phyloP scores from a whole-genome alignment of 2,113 vertebrate species.

The Falcunculus frontatus region DNA sequence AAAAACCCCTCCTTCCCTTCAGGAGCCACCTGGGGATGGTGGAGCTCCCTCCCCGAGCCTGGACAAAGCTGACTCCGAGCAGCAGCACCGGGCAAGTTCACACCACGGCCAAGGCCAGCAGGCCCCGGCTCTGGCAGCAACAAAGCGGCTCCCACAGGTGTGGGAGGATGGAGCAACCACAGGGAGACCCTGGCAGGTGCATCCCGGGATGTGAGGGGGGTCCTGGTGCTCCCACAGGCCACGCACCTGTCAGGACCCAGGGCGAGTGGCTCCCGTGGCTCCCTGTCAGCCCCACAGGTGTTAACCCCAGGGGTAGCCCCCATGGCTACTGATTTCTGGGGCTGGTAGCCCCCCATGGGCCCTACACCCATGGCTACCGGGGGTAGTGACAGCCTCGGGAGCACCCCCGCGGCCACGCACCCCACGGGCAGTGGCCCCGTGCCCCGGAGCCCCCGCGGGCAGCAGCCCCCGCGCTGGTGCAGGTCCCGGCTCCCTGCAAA shows the following conservation, averaged over 20 bases:
- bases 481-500: neutral
- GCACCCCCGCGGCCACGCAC: neutral
- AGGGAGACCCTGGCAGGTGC: neutral
- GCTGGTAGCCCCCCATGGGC: neutral
- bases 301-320: accelerated
- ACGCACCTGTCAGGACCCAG: neutral
- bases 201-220: neutral
- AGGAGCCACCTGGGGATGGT: neutral
- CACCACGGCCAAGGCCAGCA: accelerated
- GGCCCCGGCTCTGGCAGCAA: neutral
- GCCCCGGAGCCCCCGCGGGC: neutral
- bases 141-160: neutral
- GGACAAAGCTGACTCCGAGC: neutral
- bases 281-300: neutral
- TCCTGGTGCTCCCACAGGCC: neutral
- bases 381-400: neutral
- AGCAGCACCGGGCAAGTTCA: neutral
- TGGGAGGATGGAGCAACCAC: neutral
- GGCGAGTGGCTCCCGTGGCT: neutral
- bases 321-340: neutral
- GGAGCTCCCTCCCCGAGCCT: neutral
- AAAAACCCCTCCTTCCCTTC: neutral
- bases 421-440: accelerated
- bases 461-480: neutral
- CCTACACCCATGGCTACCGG: neutral